Base-by-base conservation (phyloP, 2,113 vertebrate species). In the Phoenicopterus ruber region DNA sequence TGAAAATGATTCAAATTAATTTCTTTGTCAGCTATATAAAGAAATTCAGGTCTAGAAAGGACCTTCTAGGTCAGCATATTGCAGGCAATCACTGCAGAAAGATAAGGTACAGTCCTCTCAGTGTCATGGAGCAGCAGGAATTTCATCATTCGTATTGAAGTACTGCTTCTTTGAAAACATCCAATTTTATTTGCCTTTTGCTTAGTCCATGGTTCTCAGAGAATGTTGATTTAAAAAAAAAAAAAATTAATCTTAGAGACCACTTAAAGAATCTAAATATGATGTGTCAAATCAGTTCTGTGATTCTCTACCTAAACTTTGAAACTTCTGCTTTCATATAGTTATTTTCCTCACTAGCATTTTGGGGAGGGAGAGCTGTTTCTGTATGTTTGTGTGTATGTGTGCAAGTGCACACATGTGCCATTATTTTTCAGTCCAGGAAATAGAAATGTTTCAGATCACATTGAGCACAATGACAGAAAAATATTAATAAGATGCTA, bases 361-460 rank as follows among this genome's bases (percentile, higher is more conserved):
- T 93, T 46, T 38, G 40, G 57, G 69, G 13, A n/a, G 52, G 44
- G 19, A 54, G 49, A 82, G 15, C 3, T 55, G 32, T 71, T 70
- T 42, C 11, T 57, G 2, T 57, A 4, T 25, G 11, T 38, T 26
- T 59, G 6, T 44, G 10, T 42, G 36, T 55, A 13, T 0, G 12
- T 12, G 16, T 26, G 26, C 1, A 2, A 13, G 17, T 13, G 15
- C 18, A 71, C 5, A 3, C 5, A 2, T 3, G 3, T 36, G 3
- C 15, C 46, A 29, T 61, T 82, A n/a, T 57, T 90, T 78, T 82
- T 79, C 61, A 79, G 31, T 19, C 12, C 32, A 70, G 59, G 59
- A 83, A 90, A 70, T 34, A 17, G 54, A 88, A 83, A 73, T 42
- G 24, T 67, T 94, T 86, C 32, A 55, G 44, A 70, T 83, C 9